phyloP scores from a whole-genome alignment of 2,797 vertebrate species.

The Antrozous pallidus region DNA sequence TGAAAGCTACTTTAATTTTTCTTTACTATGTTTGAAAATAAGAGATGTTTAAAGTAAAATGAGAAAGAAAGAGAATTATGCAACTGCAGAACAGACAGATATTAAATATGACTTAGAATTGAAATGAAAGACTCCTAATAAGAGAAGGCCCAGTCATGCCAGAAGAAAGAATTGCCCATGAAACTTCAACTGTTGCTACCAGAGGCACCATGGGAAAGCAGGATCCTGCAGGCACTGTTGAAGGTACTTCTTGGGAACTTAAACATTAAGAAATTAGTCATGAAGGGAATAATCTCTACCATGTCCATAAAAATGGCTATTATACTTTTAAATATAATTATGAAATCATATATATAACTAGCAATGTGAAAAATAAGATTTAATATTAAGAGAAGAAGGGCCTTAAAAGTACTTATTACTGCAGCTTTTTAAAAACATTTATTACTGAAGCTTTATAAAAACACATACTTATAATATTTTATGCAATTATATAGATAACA shows the following conservation, averaged over 20 bases:
- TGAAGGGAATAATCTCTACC: background rate
- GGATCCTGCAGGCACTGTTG: background rate
- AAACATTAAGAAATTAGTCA: conserved; percentile 18
- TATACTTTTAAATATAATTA: background rate
- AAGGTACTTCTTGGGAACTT: background rate
- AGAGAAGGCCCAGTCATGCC: background rate
- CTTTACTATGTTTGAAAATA: conserved; percentile 18
- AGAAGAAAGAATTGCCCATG: background rate
- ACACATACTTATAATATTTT: conserved; percentile 33
- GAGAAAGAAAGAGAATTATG: background rate
- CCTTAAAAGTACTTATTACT: background rate
- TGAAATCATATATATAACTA: background rate
- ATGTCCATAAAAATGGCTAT: background rate
- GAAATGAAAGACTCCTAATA: background rate
- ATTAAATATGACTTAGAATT: conserved; percentile 31
- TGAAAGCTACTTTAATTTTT: background rate
- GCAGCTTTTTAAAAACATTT: background rate
- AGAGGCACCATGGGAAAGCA: background rate
- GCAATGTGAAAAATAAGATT: background rate
- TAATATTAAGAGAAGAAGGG: background rate
- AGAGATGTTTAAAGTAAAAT: background rate
- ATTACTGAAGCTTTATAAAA: background rate
- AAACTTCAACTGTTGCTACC: background rate
- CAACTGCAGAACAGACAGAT: background rate
- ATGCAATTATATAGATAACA: conserved; percentile 14